Evolutionary conservation across 2,888 invertebrate species (phyloP).

Genomic region (Toxonevra muliebris): DNA sequence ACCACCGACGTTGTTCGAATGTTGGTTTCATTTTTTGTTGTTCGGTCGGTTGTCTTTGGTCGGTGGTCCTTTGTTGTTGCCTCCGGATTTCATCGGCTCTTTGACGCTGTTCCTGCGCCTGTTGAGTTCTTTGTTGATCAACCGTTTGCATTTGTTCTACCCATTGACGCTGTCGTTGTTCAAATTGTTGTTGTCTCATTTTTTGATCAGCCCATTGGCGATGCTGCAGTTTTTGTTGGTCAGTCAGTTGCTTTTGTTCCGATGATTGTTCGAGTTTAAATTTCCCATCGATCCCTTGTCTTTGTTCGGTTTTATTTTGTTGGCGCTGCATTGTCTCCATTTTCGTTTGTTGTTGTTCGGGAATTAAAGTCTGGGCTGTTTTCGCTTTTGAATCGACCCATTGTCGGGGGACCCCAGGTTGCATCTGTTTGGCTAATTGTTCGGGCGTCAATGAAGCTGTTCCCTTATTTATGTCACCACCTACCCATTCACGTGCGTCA

Average conservation of each 20-base stretch:
- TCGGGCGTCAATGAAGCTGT: slow-evolving; percentile 11
- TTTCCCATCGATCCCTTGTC: slow-evolving; percentile 22
- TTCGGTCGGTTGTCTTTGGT: not conserved
- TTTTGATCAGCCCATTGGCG: slow-evolving; percentile 29
- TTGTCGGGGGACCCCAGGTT: slow-evolving; percentile 24
- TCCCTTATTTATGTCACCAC: not conserved
- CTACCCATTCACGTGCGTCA: not conserved
- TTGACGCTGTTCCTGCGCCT: slow-evolving; percentile 13
- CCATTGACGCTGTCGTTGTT: slow-evolving; percentile 9
- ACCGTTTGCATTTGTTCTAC: slow-evolving; percentile 5
- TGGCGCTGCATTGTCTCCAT: not conserved
- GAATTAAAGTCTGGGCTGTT: not conserved
- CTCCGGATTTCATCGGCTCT: not conserved
- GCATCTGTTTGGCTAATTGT: slow-evolving; percentile 13
- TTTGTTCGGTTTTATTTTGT: slow-evolving; percentile 8
- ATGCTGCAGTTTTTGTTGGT: slow-evolving; percentile 5
- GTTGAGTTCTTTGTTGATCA: slow-evolving; percentile 7
- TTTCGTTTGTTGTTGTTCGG: slow-evolving; percentile 6
- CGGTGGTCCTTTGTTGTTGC: not conserved
- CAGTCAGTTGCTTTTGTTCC: slow-evolving; percentile 24
- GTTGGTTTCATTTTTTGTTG: not conserved
- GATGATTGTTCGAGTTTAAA: slow-evolving; percentile 30
- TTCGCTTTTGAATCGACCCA: slow-evolving; percentile 25
- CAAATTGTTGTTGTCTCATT: not conserved
- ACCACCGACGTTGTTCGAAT: slow-evolving; percentile 20